Evolutionary conservation across 2,797 vertebrate genomes (phyloP).

Genomic region (Amblyraja radiata): DNA sequence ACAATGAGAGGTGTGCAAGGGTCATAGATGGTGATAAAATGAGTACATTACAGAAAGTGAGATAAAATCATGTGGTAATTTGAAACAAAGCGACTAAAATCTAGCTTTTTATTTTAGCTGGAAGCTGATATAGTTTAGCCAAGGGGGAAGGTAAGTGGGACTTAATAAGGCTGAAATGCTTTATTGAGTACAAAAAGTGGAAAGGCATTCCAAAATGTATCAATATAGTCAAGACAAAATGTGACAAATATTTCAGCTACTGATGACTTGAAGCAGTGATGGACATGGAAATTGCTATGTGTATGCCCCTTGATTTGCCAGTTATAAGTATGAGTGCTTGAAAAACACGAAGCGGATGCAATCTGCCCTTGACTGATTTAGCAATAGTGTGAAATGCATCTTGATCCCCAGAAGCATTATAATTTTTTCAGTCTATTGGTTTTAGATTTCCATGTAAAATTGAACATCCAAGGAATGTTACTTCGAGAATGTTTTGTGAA

Average conservation of each 20-base stretch:
- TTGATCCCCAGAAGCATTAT: not conserved
- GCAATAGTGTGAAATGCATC: not conserved
- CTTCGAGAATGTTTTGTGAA: not conserved
- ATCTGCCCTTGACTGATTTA: not conserved
- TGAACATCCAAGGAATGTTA: not conserved
- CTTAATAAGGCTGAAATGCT: too few relatives aligned
- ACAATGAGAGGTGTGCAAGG: too few relatives aligned
- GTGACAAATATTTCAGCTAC: not conserved
- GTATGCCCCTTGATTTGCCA: not conserved
- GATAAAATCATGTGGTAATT: too few relatives aligned
- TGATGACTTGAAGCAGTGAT: not conserved
- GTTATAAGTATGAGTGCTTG: not conserved
- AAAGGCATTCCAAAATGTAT: not conserved
- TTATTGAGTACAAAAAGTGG: not conserved
- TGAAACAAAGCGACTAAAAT: too few relatives aligned
- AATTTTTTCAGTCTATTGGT: not conserved
- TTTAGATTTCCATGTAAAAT: not conserved
- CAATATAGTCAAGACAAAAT: not conserved
- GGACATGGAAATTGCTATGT: not conserved
- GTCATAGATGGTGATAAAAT: too few relatives aligned
- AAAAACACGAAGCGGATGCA: not conserved
- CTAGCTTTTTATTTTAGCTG: too few relatives aligned
- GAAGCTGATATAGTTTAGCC: not conserved
- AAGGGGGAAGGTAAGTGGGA: not conserved
- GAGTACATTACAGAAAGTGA: too few relatives aligned